Evolutionary conservation across 2,888 invertebrate species (phyloP).

Genomic region (Polymixis flavicincta): DNA sequence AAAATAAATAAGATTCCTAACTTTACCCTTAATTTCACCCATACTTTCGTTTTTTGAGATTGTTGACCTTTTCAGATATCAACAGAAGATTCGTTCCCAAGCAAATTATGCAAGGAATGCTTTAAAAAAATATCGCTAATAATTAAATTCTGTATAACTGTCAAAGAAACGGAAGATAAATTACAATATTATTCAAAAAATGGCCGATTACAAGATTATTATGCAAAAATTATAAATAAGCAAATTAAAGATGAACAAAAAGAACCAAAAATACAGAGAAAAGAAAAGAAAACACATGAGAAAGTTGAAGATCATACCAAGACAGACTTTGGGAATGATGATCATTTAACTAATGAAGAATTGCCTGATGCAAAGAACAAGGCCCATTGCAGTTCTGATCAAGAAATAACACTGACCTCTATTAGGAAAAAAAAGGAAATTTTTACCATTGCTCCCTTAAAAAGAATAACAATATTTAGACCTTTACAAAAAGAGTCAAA

Average conservation of each 20-base stretch:
- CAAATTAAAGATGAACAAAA: slow-evolving; percentile 49
- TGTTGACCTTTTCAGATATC: slow-evolving; percentile 68
- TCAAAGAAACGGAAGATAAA: slow-evolving; percentile 72
- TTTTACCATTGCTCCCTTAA: background rate
- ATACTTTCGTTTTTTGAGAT: background rate
- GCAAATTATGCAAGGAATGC: slow-evolving; percentile 74
- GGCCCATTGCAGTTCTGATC: slow-evolving; percentile 38
- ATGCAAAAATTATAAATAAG: slow-evolving; percentile 52
- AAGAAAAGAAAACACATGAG: slow-evolving; percentile 11
- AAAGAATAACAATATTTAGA: background rate
- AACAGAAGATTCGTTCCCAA: slow-evolving; percentile 70
- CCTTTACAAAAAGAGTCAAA: background rate
- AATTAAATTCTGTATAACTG: slow-evolving; percentile 66
- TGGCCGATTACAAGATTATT: slow-evolving; percentile 59
- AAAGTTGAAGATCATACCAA: slow-evolving; percentile 18
- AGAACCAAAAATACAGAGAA: background rate
- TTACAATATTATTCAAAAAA: slow-evolving; percentile 63
- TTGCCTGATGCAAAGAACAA: slow-evolving; percentile 15
- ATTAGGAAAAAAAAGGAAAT: slow-evolving; percentile 29
- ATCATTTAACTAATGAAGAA: slow-evolving; percentile 24
- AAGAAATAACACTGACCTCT: slow-evolving; percentile 29
- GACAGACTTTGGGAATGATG: background rate
- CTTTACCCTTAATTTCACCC: background rate
- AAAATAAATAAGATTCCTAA: background rate
- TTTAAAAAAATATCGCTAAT: slow-evolving; percentile 70